A percentile compares a stretch with the other conserved stretches of the same genome.
These are phyloP conservation scores for Epinephelus fuscoguttatus DNA, from an alignment of 2,113 vertebrate genomes.

Conservation along the genomic window DNA sequence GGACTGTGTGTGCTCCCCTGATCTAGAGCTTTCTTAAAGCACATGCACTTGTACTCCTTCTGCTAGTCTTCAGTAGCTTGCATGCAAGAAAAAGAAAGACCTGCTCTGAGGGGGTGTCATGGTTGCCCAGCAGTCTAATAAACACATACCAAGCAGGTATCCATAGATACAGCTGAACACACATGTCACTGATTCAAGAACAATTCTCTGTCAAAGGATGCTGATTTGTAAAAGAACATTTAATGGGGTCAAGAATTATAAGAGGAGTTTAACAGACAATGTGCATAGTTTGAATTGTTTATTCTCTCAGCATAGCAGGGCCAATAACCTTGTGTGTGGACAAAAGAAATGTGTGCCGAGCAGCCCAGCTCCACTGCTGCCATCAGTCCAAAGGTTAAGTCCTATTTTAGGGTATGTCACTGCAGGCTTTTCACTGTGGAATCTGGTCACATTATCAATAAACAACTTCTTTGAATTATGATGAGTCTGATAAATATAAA, in stretches of 20 bases:
- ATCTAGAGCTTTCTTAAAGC: background rate
- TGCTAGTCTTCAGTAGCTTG: background rate
- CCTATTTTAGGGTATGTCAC: background rate
- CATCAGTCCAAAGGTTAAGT: background rate
- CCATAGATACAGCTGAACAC: constrained; percentile 20
- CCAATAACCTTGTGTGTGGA: background rate
- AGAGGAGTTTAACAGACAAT: background rate
- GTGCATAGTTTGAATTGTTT: background rate
- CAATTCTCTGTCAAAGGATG: background rate
- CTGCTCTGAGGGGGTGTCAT: background rate
- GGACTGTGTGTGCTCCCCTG: too few relatives aligned
- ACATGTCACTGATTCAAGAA: background rate
- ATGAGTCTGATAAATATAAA: background rate
- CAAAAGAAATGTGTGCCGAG: background rate
- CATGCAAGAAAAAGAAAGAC: background rate
- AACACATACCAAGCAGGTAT: constrained; percentile 35
- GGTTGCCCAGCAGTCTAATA: constrained; percentile 15
- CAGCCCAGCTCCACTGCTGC: background rate
- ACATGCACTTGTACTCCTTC: background rate
- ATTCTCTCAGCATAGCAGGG: background rate
- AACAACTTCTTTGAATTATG: background rate
- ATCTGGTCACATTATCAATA: background rate
- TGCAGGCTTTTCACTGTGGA: background rate
- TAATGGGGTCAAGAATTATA: background rate
- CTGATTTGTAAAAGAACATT: background rate